phyloP scores from a whole-genome alignment of 2,888 invertebrate genomes.

The Scelioninae gen. 1 region DNA sequence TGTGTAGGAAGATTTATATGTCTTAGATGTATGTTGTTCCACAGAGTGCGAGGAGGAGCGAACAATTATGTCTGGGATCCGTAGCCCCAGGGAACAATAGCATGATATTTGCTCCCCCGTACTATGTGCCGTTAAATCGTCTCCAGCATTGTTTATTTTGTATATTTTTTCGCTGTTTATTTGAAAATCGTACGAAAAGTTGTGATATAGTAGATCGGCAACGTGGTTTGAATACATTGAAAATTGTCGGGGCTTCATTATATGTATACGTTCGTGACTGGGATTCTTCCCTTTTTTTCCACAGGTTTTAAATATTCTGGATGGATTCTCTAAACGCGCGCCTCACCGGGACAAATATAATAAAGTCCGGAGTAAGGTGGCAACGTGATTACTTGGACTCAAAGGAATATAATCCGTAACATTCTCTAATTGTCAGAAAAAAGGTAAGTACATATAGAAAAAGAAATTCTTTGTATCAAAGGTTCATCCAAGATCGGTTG shows the following conservation, averaged over 20 bases:
- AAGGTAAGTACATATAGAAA: conserved; percentile 38
- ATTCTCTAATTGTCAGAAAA: conserved; percentile 54
- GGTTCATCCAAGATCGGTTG: conserved; percentile 52
- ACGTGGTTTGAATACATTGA: conserved; percentile 56
- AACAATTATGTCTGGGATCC: conserved; percentile 50
- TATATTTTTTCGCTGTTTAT: conserved; percentile 37
- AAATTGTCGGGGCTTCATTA: conserved; percentile 22
- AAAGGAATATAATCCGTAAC: conserved; percentile 59
- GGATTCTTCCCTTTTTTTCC: conserved; percentile 20
- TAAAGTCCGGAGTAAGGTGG: conserved; percentile 41
- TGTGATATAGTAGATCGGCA: conserved; percentile 51
- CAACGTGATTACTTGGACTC: conserved; percentile 51
- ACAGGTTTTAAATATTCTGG: conserved; percentile 47
- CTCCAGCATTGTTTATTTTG: conserved; percentile 57
- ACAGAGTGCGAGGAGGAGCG: conserved; percentile 9
- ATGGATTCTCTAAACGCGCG: conserved; percentile 39
- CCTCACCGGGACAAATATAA: conserved; percentile 43
- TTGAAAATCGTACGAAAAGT: conserved; percentile 46
- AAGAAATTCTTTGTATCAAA: conserved; percentile 48
- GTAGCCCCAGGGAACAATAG: conserved; percentile 59
- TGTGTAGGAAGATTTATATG: conserved; percentile 58
- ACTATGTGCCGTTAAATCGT: conserved; percentile 12
- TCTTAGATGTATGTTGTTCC: conserved; percentile 47
- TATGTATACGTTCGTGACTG: conserved; percentile 7
- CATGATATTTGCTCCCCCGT: conserved; percentile 33